These are phyloP conservation scores for Arenaria interpres DNA, from an alignment of 2,113 vertebrate genomes.

Conservation along the genomic window DNA sequence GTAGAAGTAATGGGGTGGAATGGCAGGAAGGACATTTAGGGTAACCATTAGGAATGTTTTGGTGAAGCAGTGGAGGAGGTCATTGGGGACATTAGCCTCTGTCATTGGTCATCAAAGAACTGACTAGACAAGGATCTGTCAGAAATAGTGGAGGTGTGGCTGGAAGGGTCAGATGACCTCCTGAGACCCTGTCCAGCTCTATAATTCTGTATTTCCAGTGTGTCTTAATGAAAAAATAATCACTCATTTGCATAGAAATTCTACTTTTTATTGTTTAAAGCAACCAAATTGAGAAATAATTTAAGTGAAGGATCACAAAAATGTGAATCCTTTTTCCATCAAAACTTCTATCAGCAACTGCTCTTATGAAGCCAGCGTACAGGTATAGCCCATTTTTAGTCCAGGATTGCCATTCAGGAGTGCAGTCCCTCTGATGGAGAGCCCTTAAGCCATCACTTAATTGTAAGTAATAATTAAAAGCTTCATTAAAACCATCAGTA, in stretches of 20 bases:
- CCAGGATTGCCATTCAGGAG: not conserved
- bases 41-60: not conserved
- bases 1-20: not conserved
- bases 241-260: not conserved
- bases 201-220: not conserved
- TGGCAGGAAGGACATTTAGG: not conserved
- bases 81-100: not conserved
- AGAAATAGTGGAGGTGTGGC: not conserved
- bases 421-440: not conserved
- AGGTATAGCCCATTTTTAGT: not conserved
- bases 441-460: not conserved
- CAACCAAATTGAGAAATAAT: not conserved
- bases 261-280: not conserved
- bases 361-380: not conserved
- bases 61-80: not conserved
- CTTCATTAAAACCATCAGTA: not conserved
- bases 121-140: not conserved
- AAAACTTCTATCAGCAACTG: not conserved
- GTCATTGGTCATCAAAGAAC: not conserved
- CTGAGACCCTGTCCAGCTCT: not conserved
- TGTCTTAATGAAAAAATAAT: not conserved
- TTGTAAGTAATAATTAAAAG: slow-evolving; percentile 14
- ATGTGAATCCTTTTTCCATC: not conserved
- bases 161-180: not conserved
- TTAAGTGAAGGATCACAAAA: not conserved